These are phyloP conservation scores for Eulemur rufifrons DNA, from an alignment of 2,113 vertebrate genomes.

Conservation along the genomic window DNA sequence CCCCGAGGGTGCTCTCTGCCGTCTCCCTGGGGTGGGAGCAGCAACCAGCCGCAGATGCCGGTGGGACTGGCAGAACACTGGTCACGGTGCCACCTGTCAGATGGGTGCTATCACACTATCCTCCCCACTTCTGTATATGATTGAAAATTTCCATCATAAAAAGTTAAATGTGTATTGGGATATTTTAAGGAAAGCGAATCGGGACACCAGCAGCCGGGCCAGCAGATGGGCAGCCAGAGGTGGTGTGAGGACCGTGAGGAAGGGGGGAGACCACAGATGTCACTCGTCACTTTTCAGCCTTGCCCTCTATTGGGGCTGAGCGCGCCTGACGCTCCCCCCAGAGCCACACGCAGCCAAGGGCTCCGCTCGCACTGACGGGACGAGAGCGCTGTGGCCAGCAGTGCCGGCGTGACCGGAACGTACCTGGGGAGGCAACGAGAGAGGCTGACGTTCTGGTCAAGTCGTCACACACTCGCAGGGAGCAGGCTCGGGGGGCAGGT, in stretches of 20 bases:
- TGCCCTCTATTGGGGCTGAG: too few relatives aligned
- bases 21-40: background rate
- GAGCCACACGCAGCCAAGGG: rapidly evolving
- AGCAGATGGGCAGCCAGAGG: background rate
- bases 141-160: background rate
- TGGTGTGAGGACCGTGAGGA: rapidly evolving
- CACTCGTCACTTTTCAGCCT: background rate
- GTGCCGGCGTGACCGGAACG: rapidly evolving
- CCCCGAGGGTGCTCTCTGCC: rapidly evolving
- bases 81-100: background rate
- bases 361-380: rapidly evolving
- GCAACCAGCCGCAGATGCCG: rapidly evolving
- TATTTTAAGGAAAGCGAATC: background rate
- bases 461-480: rapidly evolving
- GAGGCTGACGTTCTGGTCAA: background rate
- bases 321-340: rapidly evolving
- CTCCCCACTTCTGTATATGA: too few relatives aligned
- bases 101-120: rapidly evolving
- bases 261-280: rapidly evolving
- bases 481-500: background rate
- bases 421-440: rapidly evolving
- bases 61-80: rapidly evolving
- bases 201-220: background rate
- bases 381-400: background rate
- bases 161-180: rapidly evolving